Percentiles rank a stretch among this genome's conserved stretches.
These are phyloP conservation scores for Dastarcus helophoroides DNA, from an alignment of 2,888 invertebrate species.

Conservation along the genomic window DNA sequence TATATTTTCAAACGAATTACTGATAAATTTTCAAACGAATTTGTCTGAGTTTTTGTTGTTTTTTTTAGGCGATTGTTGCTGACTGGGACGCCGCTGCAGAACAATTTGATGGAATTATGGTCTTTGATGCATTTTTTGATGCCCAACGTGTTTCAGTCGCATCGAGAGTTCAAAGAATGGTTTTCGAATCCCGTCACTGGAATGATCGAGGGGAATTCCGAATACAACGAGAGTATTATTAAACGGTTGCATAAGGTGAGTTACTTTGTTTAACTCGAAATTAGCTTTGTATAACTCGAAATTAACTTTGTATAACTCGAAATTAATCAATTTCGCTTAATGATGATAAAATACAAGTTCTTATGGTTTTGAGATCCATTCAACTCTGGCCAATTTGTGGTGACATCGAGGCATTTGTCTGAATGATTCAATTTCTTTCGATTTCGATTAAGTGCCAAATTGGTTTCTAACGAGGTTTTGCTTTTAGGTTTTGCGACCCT, in stretches of 20 bases:
- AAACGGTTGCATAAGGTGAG: slow-evolving; percentile 78
- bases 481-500: slow-evolving; percentile 76
- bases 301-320: slow-evolving; percentile 8
- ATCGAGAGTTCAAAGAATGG: slow-evolving; percentile 96
- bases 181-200: slow-evolving; percentile 95
- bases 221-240: slow-evolving; percentile 83
- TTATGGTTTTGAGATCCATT: slow-evolving; percentile 24
- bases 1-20: too few species aligned
- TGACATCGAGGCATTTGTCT: slow-evolving; percentile 32
- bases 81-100: slow-evolving; percentile 93
- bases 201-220: slow-evolving; percentile 88
- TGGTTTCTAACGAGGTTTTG: slow-evolving; percentile 20
- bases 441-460: slow-evolving; percentile 13
- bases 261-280: slow-evolving; percentile 1
- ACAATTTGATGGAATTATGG: slow-evolving; percentile 94
- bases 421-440: slow-evolving; percentile 18
- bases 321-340: slow-evolving; percentile 17
- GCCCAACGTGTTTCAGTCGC: slow-evolving; percentile 94
- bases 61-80: slow-evolving; percentile 66
- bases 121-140: slow-evolving; percentile 96
- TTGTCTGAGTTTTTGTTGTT: too few species aligned
- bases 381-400: slow-evolving; percentile 20
- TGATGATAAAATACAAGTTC: slow-evolving; percentile 10
- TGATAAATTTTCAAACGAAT: too few species aligned
- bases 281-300: not conserved